Conservation (phyloP, 2,113 vertebrate species). For the Perognathus longimembris region DNA sequence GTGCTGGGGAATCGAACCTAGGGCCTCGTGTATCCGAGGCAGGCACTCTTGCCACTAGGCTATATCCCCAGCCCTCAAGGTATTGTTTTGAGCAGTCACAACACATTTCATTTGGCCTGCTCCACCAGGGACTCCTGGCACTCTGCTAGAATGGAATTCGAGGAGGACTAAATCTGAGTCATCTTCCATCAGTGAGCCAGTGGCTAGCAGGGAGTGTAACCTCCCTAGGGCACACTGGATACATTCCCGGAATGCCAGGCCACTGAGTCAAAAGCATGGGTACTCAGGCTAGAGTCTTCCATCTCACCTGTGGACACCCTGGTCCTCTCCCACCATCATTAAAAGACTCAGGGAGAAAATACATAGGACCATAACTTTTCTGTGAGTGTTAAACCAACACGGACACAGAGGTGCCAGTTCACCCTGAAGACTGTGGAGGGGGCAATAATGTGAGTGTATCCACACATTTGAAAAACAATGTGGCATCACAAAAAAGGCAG, state of each 20-base stretch:
- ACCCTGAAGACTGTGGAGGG: neutral
- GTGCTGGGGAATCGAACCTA: too few relatives aligned
- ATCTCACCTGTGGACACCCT: neutral
- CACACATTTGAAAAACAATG: neutral
- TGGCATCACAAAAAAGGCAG: neutral
- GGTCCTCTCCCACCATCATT: neutral
- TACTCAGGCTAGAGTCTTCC: neutral
- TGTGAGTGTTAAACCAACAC: neutral
- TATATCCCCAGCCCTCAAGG: too few relatives aligned
- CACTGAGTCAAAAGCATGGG: constrained; percentile 30
- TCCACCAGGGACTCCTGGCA: constrained; percentile 27
- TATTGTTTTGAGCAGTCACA: neutral
- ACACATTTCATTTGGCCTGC: neutral
- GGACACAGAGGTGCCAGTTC: neutral
- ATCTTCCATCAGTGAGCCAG: constrained; percentile 12
- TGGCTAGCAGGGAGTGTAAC: neutral
- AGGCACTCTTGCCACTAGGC: too few relatives aligned
- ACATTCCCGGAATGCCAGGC: constrained; percentile 48
- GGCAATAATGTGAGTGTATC: too few relatives aligned
- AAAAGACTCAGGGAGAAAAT: neutral
- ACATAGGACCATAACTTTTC: neutral
- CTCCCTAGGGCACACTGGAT: neutral
- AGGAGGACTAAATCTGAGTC: constrained; percentile 57
- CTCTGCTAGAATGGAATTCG: neutral
- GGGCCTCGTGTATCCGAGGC: too few relatives aligned